Conservation (phyloP, 2,888 invertebrate genomes). For the Allacma fusca region DNA sequence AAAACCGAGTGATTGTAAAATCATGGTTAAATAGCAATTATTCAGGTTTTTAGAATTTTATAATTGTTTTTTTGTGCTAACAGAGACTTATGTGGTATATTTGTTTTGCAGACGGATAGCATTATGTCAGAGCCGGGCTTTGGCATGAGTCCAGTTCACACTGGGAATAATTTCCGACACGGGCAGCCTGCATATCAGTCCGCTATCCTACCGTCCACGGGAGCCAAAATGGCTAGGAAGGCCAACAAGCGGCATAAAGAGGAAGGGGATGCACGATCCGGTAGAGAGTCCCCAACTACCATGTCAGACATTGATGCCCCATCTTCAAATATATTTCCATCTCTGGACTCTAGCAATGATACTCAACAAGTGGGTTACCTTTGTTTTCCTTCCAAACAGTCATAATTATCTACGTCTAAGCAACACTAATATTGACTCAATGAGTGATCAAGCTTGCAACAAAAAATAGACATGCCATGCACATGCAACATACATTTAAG, state of each 20-base stretch:
- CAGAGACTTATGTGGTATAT: no score
- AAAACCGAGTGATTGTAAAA: no score
- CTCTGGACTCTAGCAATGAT: conserved; percentile 1
- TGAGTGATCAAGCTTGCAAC: no score
- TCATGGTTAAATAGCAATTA: no score
- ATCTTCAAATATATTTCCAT: conserved; percentile 34
- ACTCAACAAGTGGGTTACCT: conserved; percentile 24
- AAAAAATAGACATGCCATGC: no score
- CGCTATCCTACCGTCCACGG: conserved; percentile 55
- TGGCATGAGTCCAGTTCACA: conserved; percentile 30
- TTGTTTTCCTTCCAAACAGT: background rate
- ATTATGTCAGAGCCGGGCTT: conserved; percentile 61
- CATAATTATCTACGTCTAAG: no score
- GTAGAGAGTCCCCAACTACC: conserved; percentile 48
- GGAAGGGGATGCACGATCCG: conserved; percentile 18
- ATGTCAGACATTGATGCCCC: conserved; percentile 58
- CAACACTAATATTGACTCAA: no score
- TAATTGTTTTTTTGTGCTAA: no score
- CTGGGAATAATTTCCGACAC: conserved; percentile 56
- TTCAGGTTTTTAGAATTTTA: no score
- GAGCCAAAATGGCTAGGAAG: conserved; percentile 46
- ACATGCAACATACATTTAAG: no score
- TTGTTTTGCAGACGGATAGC: conserved; percentile 56
- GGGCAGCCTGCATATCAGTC: conserved; percentile 61
- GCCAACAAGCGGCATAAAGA: conserved; percentile 24